Base-by-base conservation (phyloP, 2,888 invertebrate species). In the Gerris lacustris region DNA sequence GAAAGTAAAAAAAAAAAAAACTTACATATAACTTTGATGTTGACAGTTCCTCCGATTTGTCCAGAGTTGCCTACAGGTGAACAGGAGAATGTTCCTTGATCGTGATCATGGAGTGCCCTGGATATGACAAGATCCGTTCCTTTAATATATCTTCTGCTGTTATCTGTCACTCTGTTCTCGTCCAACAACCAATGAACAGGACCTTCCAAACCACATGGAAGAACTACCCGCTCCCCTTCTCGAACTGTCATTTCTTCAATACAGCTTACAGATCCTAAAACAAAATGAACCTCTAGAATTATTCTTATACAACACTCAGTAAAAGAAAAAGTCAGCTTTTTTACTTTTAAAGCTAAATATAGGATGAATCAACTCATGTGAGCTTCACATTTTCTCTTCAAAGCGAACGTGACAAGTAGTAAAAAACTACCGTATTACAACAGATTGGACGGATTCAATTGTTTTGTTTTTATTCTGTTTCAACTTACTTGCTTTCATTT, bases 21-120 rank as follows among this genome's bases (percentile, higher is more conserved):
- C 73, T 72, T 66, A 73, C 73, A 73, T 66, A 66, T 72, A 17
- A 73, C 71, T 43, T 70, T 70, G 9, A 73, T 71, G 44, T 72
- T 44, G 18, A 67, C 67, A 6, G 55, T 44, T 0, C 73, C 73
- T 6, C 72, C 71, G 17, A 69, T 69, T 44, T 66, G 44, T 67
- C 71, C 70, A 63, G 70, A 70, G 17, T 72, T 45, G 44, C 70
- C 70, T 9, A 55, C 55, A 55, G 55, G 55, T 11, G 55, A 55
- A 68, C 73, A 73, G 67, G 72, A 70, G 67, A 71, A 73, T n/a
- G 69, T 69, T 5, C 73, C 73, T 11, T 68, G 66, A 43, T 73
- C 73, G 47, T 72, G 72, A 66, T 72, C 71, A 47, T 69, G 70
- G n/a, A 67, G 67, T 6, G 67, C 73, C 18, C 69, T 67, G 63